Base-by-base conservation (phyloP, 2,113 vertebrate species). In the Hydrolagus affinis region DNA sequence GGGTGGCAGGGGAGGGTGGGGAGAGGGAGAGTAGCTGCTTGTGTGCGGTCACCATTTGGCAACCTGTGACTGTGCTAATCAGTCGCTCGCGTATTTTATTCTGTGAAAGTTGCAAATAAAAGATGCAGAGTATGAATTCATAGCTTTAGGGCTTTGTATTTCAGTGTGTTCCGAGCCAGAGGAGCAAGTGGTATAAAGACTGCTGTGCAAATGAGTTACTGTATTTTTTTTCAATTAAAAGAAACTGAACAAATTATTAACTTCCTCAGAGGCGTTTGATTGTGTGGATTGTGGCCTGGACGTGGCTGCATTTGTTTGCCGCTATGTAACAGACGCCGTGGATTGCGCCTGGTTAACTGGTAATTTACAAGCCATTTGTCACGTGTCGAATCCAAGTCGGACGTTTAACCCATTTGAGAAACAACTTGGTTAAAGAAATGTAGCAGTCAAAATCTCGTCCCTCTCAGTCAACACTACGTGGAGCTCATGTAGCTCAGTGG, bases 141-240 rank as follows among this genome's bases (percentile, higher is more conserved):
- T 66, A 30, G 19, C 25, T 83, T 83, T 23, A 60, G 11, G 57
- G 25, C 57, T 77, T 78, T 44, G 30, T 62, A 62, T 78, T 78
- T 78, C 59, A 78, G 57, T 78, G 44, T 6, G 6, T 44, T 44
- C 6, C 44, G 6, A 44, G 44, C 2, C 1, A 14, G 56, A 80
- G 23, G 11, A 62, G 11, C 76, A 64, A 15, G 3, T 64, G n/a
- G n/a, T n/a, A n/a, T 80, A 80, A 77, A 77, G 32, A 77, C 23
- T 59, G 64, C 77, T 44, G 44, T 1, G 28, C 23, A 15, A 64
- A 80, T 62, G 76, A 8, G 57, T 78, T 78, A 60, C 60, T 78
- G 25, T 10, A 11, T 80, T 83, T 83, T 44, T 83, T 83, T 44
- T 83, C 66, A 83, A 83, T 66, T 83, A 83, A 83, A 28, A 32